Percentiles rank a stretch among this genome's conserved stretches.
phyloP scores from a whole-genome alignment of 2,888 invertebrate species.

The Amiota communis region DNA sequence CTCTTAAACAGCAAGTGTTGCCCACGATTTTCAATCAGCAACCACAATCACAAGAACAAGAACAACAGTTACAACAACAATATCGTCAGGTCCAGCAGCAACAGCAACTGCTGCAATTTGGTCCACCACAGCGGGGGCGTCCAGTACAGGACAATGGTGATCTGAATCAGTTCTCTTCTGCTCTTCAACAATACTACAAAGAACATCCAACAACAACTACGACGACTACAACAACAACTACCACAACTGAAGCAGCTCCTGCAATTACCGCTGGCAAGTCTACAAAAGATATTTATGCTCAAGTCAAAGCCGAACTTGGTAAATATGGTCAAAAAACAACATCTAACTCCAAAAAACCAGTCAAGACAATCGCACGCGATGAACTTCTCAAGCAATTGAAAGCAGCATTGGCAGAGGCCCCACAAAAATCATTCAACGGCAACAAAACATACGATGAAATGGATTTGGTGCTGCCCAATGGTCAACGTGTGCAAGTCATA shows the following conservation, averaged over 20 bases:
- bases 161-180: conserved; percentile 77
- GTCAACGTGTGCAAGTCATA: conserved; percentile 83
- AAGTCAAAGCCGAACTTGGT: conserved; percentile 76
- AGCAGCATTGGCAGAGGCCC: conserved; percentile 81
- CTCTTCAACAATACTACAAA: conserved; percentile 79
- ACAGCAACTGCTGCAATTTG: conserved; percentile 56
- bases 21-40: conserved; percentile 72
- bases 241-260: conserved; percentile 74
- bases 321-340: conserved; percentile 61
- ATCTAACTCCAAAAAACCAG: conserved; percentile 64
- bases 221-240: conserved; percentile 79
- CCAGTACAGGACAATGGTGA: conserved; percentile 78
- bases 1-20: conserved; percentile 74
- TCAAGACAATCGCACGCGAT: conserved; percentile 79
- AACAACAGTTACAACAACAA: conserved; percentile 39
- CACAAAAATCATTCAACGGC: conserved; percentile 77
- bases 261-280: conserved; percentile 72
- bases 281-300: conserved; percentile 77
- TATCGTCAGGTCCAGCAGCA: conserved; percentile 48
- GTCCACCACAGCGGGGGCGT: conserved; percentile 68
- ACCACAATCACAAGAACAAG: conserved; percentile 46
- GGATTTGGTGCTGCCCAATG: conserved; percentile 83
- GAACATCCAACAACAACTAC: conserved; percentile 82
- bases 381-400: conserved; percentile 83
- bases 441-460: conserved; percentile 82